phyloP scores from a whole-genome alignment of 1,140 invertebrate species.

The Charaxes varanes region DNA sequence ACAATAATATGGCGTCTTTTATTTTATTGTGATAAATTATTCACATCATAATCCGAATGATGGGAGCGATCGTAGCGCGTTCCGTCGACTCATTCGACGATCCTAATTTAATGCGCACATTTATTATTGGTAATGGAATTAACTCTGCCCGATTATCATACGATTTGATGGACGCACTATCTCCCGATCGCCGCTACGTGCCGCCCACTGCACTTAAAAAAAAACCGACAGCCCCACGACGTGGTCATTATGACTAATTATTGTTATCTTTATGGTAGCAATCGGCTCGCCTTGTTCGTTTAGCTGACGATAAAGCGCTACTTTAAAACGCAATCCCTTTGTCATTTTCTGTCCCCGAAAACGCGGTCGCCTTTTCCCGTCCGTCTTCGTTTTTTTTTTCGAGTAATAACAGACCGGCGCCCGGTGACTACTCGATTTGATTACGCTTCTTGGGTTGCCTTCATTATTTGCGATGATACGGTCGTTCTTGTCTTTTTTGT shows the following conservation, averaged over 20 bases:
- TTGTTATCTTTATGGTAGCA: constrained; percentile 70
- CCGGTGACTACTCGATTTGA: constrained; percentile 36
- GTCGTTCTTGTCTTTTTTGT: constrained; percentile 42
- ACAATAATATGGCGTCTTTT: constrained; percentile 53
- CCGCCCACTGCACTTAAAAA: constrained; percentile 58
- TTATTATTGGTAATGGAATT: constrained; percentile 73
- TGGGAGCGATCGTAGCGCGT: constrained; percentile 48
- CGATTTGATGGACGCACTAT: constrained; percentile 71
- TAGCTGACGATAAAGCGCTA: constrained; percentile 49
- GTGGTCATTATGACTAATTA: constrained; percentile 67
- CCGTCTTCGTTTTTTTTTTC: constrained; percentile 34
- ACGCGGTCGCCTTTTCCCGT: constrained; percentile 32
- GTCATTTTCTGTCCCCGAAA: constrained; percentile 48
- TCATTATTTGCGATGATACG: constrained; percentile 68
- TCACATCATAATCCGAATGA: constrained; percentile 70
- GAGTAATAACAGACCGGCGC: constrained; percentile 51
- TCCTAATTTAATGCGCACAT: constrained; percentile 70
- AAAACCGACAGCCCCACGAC: constrained; percentile 40
- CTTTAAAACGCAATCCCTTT: constrained; percentile 52
- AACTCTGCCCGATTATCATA: constrained; percentile 70
- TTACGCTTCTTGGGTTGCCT: constrained; percentile 38
- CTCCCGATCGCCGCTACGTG: constrained; percentile 45
- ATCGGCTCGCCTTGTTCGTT: constrained; percentile 55
- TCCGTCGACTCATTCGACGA: constrained; percentile 66
- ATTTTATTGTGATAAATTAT: constrained; percentile 66